A percentile compares a stretch with the other conserved stretches of the same genome.
Evolutionary conservation across 1,140 invertebrate genomes (phyloP).

Genomic region (Carposina sasakii): DNA sequence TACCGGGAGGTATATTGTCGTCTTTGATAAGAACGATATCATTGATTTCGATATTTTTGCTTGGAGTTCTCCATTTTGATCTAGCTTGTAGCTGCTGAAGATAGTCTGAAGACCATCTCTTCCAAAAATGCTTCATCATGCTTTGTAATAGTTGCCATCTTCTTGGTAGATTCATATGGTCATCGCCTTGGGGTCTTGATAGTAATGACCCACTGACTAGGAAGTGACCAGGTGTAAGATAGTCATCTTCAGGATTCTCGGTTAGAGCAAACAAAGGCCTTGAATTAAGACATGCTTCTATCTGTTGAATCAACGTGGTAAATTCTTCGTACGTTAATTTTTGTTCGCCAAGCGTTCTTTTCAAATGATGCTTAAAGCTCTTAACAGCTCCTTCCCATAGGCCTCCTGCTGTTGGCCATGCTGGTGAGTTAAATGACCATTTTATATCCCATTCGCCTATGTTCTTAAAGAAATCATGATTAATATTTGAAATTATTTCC

Average conservation of each 20-base stretch:
- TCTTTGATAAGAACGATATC: constrained; percentile 37
- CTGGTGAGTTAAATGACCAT: constrained; percentile 44
- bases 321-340: constrained; percentile 38
- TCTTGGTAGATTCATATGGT: constrained; percentile 5
- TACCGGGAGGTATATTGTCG: constrained; percentile 30
- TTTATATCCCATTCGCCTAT: constrained; percentile 11
- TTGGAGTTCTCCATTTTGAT: constrained; percentile 23
- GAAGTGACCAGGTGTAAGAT: constrained; percentile 8
- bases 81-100: constrained; percentile 22
- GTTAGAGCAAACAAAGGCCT: constrained; percentile 23
- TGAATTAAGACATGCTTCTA: constrained; percentile 46
- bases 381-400: constrained; percentile 22
- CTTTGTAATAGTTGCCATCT: constrained; percentile 15
- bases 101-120: constrained; percentile 32
- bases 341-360: constrained; percentile 24
- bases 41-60: constrained; percentile 4
- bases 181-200: constrained; percentile 4
- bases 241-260: constrained; percentile 8
- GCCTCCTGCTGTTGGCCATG: constrained; percentile 37
- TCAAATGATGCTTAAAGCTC: constrained; percentile 35
- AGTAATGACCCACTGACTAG: constrained; percentile 7
- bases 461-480: constrained; percentile 10
- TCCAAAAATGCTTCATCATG: constrained; percentile 32
- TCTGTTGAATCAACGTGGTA: constrained; percentile 31
- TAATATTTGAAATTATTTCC: constrained; percentile 14